Evolutionary conservation across 1,140 invertebrate genomes (phyloP).

Genomic region (Drosophila takahashii): DNA sequence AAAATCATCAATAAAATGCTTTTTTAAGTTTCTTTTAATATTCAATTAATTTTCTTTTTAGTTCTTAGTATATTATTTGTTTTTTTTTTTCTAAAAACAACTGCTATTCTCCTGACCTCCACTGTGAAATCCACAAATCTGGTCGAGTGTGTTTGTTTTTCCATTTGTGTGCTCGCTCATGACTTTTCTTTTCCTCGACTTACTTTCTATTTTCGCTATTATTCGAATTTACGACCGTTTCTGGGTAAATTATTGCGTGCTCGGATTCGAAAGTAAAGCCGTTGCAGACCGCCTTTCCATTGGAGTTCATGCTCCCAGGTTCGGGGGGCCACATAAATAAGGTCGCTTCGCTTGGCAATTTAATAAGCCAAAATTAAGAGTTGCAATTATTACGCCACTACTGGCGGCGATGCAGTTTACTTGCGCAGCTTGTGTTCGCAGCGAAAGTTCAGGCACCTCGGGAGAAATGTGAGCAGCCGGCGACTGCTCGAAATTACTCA

Average conservation of each 20-base stretch:
- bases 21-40: too few species aligned
- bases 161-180: constrained; percentile 43
- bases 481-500: constrained; percentile 60
- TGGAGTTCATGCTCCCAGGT: constrained; percentile 17
- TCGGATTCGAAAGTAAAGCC: constrained; percentile 46
- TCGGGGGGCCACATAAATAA: constrained; percentile 31
- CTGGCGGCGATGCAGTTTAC: constrained; percentile 1
- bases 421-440: neutral
- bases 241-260: constrained; percentile 57
- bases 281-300: constrained; percentile 27
- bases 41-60: neutral
- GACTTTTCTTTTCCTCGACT: constrained; percentile 32
- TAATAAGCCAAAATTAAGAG: constrained; percentile 57
- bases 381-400: constrained; percentile 28
- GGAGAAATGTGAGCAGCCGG: constrained; percentile 24
- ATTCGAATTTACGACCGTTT: constrained; percentile 67
- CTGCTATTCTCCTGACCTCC: neutral
- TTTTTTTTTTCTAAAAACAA: neutral
- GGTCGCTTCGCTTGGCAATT: constrained; percentile 48
- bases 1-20: too few species aligned
- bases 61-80: neutral
- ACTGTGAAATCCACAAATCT: constrained; percentile 25
- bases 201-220: constrained; percentile 54
- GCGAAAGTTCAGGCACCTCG: constrained; percentile 3
- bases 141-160: constrained; percentile 39